Evolutionary conservation across 1,140 invertebrate genomes (phyloP).

Genomic region (Penaeus chinensis): DNA sequence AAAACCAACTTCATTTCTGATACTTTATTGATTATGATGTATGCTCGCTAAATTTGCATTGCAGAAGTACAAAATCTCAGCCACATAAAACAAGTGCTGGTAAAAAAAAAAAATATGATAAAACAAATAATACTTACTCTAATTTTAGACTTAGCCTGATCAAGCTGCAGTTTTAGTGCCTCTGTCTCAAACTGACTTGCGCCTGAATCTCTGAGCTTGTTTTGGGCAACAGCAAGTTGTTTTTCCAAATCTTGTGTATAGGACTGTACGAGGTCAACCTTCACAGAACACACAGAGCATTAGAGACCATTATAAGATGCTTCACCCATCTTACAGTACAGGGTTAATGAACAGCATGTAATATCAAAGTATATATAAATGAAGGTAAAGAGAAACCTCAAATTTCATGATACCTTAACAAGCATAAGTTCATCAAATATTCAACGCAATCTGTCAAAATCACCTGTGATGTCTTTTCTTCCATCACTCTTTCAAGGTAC

Average conservation of each 20-base stretch:
- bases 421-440: too few species aligned
- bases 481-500: not conserved
- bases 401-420: too few species aligned
- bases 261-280: conserved; percentile 13
- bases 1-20: not conserved
- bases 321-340: too few species aligned
- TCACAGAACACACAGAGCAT: not conserved
- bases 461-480: conserved; percentile 29
- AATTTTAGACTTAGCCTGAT: conserved; percentile 35
- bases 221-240: not conserved
- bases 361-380: too few species aligned
- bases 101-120: not conserved
- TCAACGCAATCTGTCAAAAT: not conserved
- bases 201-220: not conserved
- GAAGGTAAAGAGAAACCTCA: too few species aligned
- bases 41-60: too few species aligned
- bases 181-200: conserved; percentile 13
- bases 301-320: too few species aligned
- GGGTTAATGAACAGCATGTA: too few species aligned
- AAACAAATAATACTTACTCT: not conserved
- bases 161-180: conserved; percentile 22
- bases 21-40: too few species aligned
- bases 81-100: not conserved
- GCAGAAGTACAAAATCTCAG: not conserved
- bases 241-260: not conserved